Conservation (phyloP, 2,113 vertebrate genomes). For the Chelonoidis abingdonii region DNA sequence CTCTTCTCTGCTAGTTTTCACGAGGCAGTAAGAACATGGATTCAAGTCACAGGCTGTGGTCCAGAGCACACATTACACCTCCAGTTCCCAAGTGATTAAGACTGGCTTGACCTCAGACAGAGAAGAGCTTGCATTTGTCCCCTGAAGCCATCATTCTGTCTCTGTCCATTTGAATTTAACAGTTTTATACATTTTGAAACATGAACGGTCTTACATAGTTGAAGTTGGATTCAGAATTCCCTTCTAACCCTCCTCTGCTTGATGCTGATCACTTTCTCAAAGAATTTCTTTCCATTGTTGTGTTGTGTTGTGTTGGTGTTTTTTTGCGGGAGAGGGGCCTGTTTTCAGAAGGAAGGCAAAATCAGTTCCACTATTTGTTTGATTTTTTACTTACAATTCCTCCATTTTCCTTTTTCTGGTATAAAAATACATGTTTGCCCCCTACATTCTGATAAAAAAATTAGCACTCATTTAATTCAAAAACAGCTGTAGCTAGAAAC, state of each 20-base stretch:
- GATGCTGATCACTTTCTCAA: background rate
- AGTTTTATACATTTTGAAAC: background rate
- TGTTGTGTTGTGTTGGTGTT: background rate
- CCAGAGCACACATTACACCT: background rate
- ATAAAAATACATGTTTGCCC: fast-evolving
- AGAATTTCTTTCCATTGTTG: background rate
- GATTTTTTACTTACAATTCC: background rate
- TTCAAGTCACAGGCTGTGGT: background rate
- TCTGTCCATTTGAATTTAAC: background rate
- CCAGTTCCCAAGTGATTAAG: background rate
- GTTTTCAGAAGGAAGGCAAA: background rate
- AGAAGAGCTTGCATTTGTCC: background rate
- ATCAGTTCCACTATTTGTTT: background rate
- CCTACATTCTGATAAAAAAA: background rate
- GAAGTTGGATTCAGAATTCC: background rate
- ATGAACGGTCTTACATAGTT: background rate
- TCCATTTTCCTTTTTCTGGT: background rate
- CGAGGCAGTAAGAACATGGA: background rate
- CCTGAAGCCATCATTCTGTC: background rate
- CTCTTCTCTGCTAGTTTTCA: background rate
- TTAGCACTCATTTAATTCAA: background rate
- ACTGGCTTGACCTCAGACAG: background rate
- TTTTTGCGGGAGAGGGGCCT: background rate
- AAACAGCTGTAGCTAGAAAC: background rate
- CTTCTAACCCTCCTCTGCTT: background rate